Percentiles rank a stretch among this genome's conserved stretches.
Evolutionary conservation across 2,797 vertebrate species (phyloP).

Genomic region (Holocentrus rufus): DNA sequence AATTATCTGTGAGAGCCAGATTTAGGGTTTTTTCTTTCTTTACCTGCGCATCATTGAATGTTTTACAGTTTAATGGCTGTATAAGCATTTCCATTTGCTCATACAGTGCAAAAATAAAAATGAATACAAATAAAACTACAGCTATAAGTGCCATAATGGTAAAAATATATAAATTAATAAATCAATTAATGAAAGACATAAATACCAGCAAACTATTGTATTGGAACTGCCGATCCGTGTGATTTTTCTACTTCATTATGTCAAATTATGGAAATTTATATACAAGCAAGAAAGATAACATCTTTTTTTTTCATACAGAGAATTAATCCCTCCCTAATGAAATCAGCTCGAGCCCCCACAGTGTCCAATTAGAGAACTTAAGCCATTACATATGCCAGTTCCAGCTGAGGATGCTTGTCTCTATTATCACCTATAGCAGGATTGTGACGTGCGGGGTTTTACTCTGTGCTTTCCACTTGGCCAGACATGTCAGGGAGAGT

Average conservation of each 20-base stretch:
- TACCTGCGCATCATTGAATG: conserved; percentile 37
- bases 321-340: not conserved
- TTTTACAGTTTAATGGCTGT: conserved; percentile 20
- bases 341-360: conserved; percentile 11
- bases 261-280: too few relatives aligned
- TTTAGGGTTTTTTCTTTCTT: conserved; percentile 29
- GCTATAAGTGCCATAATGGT: conserved; percentile 9
- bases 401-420: conserved; percentile 19
- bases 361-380: conserved; percentile 42
- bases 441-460: conserved; percentile 24
- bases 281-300: too few relatives aligned
- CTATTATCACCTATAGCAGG: conserved; percentile 60
- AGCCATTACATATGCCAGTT: conserved; percentile 16
- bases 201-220: too few relatives aligned
- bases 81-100: conserved; percentile 18
- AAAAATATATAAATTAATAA: too few relatives aligned
- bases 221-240: too few relatives aligned
- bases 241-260: too few relatives aligned
- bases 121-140: not conserved
- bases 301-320: not conserved
- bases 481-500: conserved; percentile 66
- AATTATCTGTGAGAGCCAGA: conserved; percentile 40
- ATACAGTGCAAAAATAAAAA: not conserved
- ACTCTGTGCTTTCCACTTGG: conserved; percentile 59
- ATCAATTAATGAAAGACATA: too few relatives aligned